Base-by-base conservation (phyloP, 2,113 vertebrate species). In the Pseudopipra pipra region DNA sequence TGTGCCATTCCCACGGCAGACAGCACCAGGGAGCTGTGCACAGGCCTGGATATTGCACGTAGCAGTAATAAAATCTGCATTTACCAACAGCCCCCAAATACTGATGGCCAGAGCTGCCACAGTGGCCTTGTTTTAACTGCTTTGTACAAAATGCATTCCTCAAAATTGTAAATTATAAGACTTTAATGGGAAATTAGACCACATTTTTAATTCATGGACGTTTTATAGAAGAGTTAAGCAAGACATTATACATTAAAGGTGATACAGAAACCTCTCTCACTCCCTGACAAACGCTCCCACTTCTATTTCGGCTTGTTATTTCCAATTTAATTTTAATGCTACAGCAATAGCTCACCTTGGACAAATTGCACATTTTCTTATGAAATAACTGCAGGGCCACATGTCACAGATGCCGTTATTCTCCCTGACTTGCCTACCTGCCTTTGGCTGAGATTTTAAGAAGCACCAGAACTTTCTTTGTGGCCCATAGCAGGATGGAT, bases 381-480 rank as follows among this genome's bases (percentile, higher is more conserved):
- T 0, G 66, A 83, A 93, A 76, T 19, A 62, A 88, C 72, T 22
- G 43, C 49, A 12, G 82, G 33, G 56, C 61, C 77, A 71, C 71
- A 74, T 4, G 73, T 63, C 33, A 37, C 23, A 63, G 37, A 55
- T 1, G 19, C 73, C 3, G 13, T 51, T 86, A 35, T 35, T 95
- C 93, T 88, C 77, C 61, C 90, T 11, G 28, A 75, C 84, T 95
- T 12, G 12, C 27, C 93, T 94, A 95, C 95, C 95, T 95, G 94
- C 85, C 86, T 95, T 91, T 92, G 85, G 90, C 89, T 46, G 90
- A 92, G 85, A 80, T 95, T 97, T 98, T 96, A 95, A 92, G 95
- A 93, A 94, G 94, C 77, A 96, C 91, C 93, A 97, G 97, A 96
- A 97, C 94, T 96, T 97, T 97, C 97, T 97, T 97, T 97, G 97